Evolutionary conservation across 2,113 vertebrate genomes (phyloP).

Genomic region (Anthoscopus minutus): DNA sequence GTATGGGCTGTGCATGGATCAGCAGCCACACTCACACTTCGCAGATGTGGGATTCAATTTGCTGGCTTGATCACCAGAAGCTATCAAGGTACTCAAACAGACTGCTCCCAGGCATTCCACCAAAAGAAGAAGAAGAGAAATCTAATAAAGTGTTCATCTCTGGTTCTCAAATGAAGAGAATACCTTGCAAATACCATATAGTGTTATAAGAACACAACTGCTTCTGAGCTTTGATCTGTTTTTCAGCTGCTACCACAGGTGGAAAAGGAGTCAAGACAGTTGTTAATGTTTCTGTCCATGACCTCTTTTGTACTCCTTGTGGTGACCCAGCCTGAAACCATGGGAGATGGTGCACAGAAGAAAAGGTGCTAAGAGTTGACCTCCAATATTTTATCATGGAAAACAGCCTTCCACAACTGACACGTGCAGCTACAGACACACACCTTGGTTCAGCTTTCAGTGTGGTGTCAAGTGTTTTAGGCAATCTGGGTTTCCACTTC

Average conservation of each 20-base stretch:
- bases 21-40: background rate
- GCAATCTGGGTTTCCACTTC: slow-evolving; percentile 33
- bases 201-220: slow-evolving; percentile 14
- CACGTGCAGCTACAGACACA: accelerated
- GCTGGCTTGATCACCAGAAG: slow-evolving; percentile 14
- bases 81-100: background rate
- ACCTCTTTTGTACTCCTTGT: background rate
- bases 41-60: background rate
- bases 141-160: slow-evolving; percentile 28
- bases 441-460: slow-evolving; percentile 2
- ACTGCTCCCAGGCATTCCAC: background rate
- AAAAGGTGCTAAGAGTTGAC: background rate
- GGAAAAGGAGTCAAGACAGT: background rate
- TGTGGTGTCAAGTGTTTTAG: background rate
- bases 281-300: background rate
- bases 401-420: background rate
- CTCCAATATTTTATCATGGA: background rate
- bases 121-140: slow-evolving; percentile 33
- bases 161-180: slow-evolving; percentile 38
- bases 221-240: slow-evolving; percentile 35
- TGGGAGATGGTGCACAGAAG: background rate
- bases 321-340: background rate
- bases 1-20: background rate
- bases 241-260: background rate
- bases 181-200: slow-evolving; percentile 18